Conservation (phyloP, 2,113 vertebrate species). For the Gadus chalcogrammus region DNA sequence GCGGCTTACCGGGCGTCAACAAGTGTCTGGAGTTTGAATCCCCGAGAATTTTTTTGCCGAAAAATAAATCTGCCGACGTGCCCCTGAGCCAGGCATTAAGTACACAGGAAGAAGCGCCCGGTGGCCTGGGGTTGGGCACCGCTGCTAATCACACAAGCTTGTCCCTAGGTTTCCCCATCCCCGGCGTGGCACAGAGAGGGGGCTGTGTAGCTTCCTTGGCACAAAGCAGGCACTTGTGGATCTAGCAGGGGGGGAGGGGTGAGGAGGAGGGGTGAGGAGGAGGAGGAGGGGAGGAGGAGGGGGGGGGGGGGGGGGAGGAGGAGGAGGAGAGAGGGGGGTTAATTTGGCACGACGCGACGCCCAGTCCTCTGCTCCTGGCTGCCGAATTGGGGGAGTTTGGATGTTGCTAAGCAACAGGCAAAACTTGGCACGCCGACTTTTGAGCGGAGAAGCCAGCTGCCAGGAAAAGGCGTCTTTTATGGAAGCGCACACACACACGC, state of each 20-base stretch:
- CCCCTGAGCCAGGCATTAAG: no score
- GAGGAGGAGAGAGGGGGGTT: no score
- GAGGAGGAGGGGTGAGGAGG: constrained; percentile 19
- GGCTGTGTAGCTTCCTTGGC: constrained; percentile 58
- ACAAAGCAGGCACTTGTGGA: constrained; percentile 14
- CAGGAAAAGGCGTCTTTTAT: constrained; percentile 73
- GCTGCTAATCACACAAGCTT: background rate
- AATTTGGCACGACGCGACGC: constrained; percentile 50
- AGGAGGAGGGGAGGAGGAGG: constrained; percentile 1
- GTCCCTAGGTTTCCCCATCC: constrained; percentile 35
- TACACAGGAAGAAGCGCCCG: no score
- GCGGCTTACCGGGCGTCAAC: no score
- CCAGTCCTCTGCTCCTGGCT: constrained; percentile 63
- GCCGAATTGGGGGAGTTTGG: constrained; percentile 71
- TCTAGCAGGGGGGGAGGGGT: constrained; percentile 1
- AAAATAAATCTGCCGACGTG: no score
- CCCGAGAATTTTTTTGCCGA: no score
- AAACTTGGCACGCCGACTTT: constrained; percentile 69
- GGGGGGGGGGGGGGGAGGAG: no score
- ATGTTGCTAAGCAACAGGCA: constrained; percentile 78
- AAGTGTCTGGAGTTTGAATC: no score
- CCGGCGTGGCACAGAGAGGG: constrained; percentile 40
- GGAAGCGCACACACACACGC: constrained; percentile 56
- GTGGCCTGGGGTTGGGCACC: no score
- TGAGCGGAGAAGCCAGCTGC: constrained; percentile 71